These are phyloP conservation scores for Ophioderma brevispina DNA, from an alignment of 35 echinoderm and acorn worm genomes.

Conservation along the genomic window DNA sequence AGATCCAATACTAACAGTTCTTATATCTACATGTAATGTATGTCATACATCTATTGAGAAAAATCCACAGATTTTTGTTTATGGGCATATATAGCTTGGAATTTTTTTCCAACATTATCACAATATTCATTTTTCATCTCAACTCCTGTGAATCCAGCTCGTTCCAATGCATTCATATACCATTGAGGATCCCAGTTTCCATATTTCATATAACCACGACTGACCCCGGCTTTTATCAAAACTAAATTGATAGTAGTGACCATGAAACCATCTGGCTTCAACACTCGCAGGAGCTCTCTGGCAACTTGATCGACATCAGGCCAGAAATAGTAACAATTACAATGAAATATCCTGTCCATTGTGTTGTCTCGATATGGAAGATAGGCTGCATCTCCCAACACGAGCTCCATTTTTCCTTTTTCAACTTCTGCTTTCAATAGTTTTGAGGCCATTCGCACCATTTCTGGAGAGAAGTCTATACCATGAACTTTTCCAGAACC, in stretches of 20 bases:
- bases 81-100: slow-evolving; percentile 43
- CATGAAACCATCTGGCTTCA: slow-evolving; percentile 82
- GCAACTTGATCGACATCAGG: slow-evolving; percentile 45
- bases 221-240: neutral
- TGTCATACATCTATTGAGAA: too few relatives aligned
- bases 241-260: slow-evolving; percentile 41
- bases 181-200: slow-evolving; percentile 31
- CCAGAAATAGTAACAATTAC: slow-evolving; percentile 96
- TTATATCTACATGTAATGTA: too few relatives aligned
- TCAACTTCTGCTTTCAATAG: slow-evolving; percentile 51
- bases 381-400: slow-evolving; percentile 53
- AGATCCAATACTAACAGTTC: too few relatives aligned
- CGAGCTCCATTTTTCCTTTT: slow-evolving; percentile 45
- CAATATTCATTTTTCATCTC: slow-evolving; percentile 37
- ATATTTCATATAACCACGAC: slow-evolving; percentile 12
- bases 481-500: slow-evolving; percentile 73
- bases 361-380: slow-evolving; percentile 61
- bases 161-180: slow-evolving; percentile 65
- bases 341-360: slow-evolving; percentile 80
- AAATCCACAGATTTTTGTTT: too few relatives aligned
- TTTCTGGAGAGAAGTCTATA: slow-evolving; percentile 72
- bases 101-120: neutral
- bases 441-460: slow-evolving; percentile 40
- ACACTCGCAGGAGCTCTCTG: slow-evolving; percentile 52
- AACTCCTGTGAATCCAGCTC: slow-evolving; percentile 40